Evolutionary conservation across 2,113 vertebrate genomes (phyloP).

Genomic region (Scortum barcoo): DNA sequence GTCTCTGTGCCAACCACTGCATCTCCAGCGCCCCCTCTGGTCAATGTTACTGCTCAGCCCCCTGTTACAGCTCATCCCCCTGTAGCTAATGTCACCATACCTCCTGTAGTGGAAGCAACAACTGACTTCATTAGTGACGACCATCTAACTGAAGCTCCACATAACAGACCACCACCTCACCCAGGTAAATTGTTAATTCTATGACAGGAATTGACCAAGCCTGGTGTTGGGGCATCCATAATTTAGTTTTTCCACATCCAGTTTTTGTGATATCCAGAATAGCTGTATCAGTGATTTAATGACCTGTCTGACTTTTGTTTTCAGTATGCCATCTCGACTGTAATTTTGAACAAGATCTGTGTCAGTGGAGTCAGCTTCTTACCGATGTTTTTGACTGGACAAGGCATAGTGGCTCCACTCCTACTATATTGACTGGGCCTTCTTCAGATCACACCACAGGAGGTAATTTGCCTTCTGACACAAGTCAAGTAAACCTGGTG

Average conservation of each 20-base stretch:
- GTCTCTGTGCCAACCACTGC: slow-evolving; percentile 8
- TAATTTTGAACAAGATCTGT: slow-evolving; percentile 58
- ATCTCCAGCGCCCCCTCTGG: neutral
- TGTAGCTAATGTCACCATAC: neutral
- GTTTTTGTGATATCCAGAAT: neutral
- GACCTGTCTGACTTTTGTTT: neutral
- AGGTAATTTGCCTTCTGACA: slow-evolving; percentile 40
- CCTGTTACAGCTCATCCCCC: neutral
- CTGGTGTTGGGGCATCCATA: neutral
- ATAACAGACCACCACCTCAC: neutral
- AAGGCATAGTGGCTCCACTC: slow-evolving; percentile 47
- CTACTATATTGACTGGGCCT: slow-evolving; percentile 49
- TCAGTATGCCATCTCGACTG: slow-evolving; percentile 56
- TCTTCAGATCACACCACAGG: slow-evolving; percentile 74
- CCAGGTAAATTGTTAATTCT: slow-evolving; percentile 24
- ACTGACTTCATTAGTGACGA: neutral
- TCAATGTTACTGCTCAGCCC: slow-evolving; percentile 3
- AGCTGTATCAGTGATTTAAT: neutral
- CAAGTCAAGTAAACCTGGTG: neutral
- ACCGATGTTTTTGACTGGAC: slow-evolving; percentile 69
- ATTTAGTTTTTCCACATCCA: neutral
- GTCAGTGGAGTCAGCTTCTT: slow-evolving; percentile 55
- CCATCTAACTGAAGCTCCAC: slow-evolving; percentile 8
- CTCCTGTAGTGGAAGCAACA: neutral
- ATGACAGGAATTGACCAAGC: neutral